Base-by-base conservation (phyloP, 2,888 invertebrate species). In the Drosophila cognata region DNA sequence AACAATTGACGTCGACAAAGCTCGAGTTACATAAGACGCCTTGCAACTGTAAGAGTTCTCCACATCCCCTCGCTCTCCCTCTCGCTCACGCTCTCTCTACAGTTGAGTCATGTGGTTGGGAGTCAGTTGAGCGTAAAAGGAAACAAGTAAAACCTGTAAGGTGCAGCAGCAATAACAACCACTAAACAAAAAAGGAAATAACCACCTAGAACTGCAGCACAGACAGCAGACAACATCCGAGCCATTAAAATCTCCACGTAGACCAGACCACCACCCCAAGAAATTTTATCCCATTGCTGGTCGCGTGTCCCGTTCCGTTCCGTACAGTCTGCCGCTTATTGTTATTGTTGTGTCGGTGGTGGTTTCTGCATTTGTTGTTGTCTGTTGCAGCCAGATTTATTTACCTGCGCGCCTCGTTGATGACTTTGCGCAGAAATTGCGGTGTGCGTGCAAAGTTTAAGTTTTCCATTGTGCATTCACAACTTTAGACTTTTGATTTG, bases 361-460 rank as follows among this genome's bases (percentile, higher is more conserved):
- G 57, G 58, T 74, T 73, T 65, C 41, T 58, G 43, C 67, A 53
- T 38, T 69, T 74, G 60, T 72, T 73, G 51, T 68, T 65, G 61
- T 57, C 48, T 63, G 72, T 56, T 81, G 48, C 56, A 29, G n/a
- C 33, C 48, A 81, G 61, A 64, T 81, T 69, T 73, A 84, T 76
- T 85, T 88, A 91, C 91, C 90, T 91, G 78, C 91, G 86, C 73
- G 91, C 93, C 71, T 92, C 93, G 74, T 79, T 88, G 74, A 93
- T 89, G 76, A 92, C 93, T 90, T 92, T 93, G 74, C 91, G 92
- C 87, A 93, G 90, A 88, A 93, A 91, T 63, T 91, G 91, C 76
- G 93, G 93, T 33, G 93, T 93, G 82, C 90, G 92, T 70, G 91
- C 90, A 84, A 92, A 91, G 83, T 90, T 92, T 80, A 92, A 91